Percentiles rank a stretch among this genome's conserved stretches.
Evolutionary conservation across 2,797 vertebrate genomes (phyloP).

Genomic region (Eulemur albifrons): DNA sequence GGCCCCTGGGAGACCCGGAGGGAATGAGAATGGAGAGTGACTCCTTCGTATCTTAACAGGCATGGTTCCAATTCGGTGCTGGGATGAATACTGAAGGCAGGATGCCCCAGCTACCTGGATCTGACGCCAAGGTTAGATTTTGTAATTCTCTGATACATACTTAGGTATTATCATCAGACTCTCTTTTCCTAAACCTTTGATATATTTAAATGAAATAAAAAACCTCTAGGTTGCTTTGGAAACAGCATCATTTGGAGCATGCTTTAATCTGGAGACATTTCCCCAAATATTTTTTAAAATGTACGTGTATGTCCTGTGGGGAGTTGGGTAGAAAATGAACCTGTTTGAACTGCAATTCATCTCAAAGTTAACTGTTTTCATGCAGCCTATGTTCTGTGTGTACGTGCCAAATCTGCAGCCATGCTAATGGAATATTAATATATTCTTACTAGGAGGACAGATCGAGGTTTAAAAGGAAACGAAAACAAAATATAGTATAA

Average conservation of each 20-base stretch:
- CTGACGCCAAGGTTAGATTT: constrained; percentile 53
- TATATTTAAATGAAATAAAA: constrained; percentile 66
- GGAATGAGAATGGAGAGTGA: neutral
- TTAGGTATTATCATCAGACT: constrained; percentile 50
- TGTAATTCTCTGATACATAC: constrained; percentile 41
- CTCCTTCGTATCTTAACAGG: constrained; percentile 39
- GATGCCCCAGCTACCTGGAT: neutral
- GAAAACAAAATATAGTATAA: constrained; percentile 30
- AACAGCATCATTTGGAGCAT: constrained; percentile 34
- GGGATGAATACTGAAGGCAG: constrained; percentile 42
- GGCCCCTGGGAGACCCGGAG: neutral
- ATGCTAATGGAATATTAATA: constrained; percentile 82
- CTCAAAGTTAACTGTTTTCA: constrained; percentile 72
- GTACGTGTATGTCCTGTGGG: constrained; percentile 50
- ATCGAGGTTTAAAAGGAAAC: constrained; percentile 77
- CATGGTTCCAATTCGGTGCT: neutral
- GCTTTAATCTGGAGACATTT: constrained; percentile 67
- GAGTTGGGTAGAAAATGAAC: constrained; percentile 62
- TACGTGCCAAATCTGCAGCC: constrained; percentile 56
- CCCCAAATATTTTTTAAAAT: constrained; percentile 57
- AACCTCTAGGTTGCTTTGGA: constrained; percentile 69
- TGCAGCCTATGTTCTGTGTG: constrained; percentile 53
- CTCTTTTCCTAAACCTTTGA: constrained; percentile 57
- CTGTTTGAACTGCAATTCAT: constrained; percentile 72
- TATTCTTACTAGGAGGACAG: constrained; percentile 73